phyloP scores from a whole-genome alignment of 2,797 vertebrate species.

The Buceros bicornis region DNA sequence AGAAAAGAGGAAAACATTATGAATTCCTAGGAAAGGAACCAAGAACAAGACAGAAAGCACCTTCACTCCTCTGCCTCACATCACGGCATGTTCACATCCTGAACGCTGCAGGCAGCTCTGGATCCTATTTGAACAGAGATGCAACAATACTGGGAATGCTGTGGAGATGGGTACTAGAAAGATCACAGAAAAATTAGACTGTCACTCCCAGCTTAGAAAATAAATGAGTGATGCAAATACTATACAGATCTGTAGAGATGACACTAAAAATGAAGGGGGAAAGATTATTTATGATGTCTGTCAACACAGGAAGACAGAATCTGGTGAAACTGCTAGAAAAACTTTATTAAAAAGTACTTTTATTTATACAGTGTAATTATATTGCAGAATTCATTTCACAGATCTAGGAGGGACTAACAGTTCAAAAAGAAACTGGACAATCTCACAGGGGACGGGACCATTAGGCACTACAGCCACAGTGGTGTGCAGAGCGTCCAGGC shows the following conservation, averaged over 20 bases:
- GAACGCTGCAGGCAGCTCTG: not conserved
- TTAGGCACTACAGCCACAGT: not conserved
- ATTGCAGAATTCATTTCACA: not conserved
- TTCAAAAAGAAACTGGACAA: not conserved
- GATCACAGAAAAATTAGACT: not conserved
- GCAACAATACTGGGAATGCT: not conserved
- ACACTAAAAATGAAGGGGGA: not conserved
- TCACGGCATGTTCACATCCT: not conserved
- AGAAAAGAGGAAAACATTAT: not conserved
- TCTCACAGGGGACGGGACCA: not conserved
- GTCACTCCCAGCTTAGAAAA: not conserved
- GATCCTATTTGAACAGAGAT: not conserved
- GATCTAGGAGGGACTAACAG: not conserved
- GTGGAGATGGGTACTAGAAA: not conserved
- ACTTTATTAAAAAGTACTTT: not conserved
- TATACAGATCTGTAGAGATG: not conserved
- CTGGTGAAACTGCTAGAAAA: not conserved
- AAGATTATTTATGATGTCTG: not conserved
- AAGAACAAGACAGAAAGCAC: not conserved
- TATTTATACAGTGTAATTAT: not conserved
- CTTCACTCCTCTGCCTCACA: not conserved
- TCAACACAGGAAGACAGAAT: not conserved
- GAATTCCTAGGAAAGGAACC: not conserved
- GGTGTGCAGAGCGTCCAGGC: not conserved
- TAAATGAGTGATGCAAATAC: not conserved